Percentiles rank a stretch among this genome's conserved stretches.
Conservation (phyloP, 1,140 invertebrate genomes). For the Magallana angulata region DNA sequence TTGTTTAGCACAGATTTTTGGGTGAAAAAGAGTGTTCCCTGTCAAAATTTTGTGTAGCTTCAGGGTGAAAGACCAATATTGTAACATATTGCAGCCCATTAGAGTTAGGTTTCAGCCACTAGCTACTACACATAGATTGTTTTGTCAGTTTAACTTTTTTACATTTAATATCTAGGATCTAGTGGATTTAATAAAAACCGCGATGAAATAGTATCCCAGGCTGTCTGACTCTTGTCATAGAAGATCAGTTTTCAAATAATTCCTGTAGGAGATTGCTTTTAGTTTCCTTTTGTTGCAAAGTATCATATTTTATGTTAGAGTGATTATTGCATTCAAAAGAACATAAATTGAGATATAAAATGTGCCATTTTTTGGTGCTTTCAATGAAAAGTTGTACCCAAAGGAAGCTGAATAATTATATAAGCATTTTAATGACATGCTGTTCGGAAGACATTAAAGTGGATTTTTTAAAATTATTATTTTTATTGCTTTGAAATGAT, state of each 20-base stretch:
- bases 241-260: constrained; percentile 31
- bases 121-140: neutral
- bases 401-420: neutral
- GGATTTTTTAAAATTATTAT: neutral
- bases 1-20: neutral
- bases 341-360: constrained; percentile 22
- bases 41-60: constrained; percentile 3
- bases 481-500: constrained; percentile 13
- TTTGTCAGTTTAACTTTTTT: neutral
- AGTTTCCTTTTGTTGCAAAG: constrained; percentile 21
- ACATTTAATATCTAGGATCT: neutral
- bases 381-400: neutral
- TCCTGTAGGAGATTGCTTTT: constrained; percentile 27
- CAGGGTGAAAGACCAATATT: constrained; percentile 3
- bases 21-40: constrained; percentile 4
- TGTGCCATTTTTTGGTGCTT: constrained; percentile 21
- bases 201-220: neutral
- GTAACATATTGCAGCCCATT: neutral
- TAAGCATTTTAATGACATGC: constrained; percentile 22
- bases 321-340: constrained; percentile 22
- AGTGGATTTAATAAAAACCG: constrained; percentile 5
- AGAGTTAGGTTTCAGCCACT: neutral
- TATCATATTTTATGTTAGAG: constrained; percentile 22
- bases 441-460: neutral
- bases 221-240: constrained; percentile 13